Base-by-base conservation (phyloP, 64 coral and sea anemone genomes). In the Stichodactyla mertensii region DNA sequence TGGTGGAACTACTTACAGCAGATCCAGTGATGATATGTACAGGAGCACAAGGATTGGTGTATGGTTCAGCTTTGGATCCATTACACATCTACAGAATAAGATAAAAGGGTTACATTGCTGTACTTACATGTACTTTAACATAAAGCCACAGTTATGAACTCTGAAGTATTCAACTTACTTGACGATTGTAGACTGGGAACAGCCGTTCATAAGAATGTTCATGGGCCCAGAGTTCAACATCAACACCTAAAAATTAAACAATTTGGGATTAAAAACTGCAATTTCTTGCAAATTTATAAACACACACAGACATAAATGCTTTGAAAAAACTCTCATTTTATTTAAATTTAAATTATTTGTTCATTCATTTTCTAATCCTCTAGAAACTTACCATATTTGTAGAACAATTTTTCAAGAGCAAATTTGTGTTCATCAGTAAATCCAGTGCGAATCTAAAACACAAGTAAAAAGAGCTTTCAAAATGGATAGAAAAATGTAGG, bases 151-250 rank as follows among this genome's bases (percentile, higher is more conserved):
- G 59, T 61, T 61, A 61, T 61, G 18, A 13, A 61, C 11, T 15
- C 14, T 61, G 14, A 66, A 66, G 62, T 66, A n/a, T 5, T 64
- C 19, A 24, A 16, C 31, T 57, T 85, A 98, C 95, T 85, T 94
- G 89, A 16, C 90, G 57, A 60, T 98, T 89, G 85, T 88, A 98
- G 18, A 98, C 15, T 13, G 96, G 96, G 22, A 92, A 92, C 1
- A 98, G 83, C 51, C 96, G 85, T 57, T 98, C 96, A 52, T 92
- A 98, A 20, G 93, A 94, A 85, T 98, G 96, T 52, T 98, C 96
- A 78, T 98, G 96, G 19, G 96, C 96, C 96, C 92, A 94, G 0
- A 98, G 6, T 8, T 77, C 45, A 19, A 98, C 15, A 59, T 94
- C 96, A 80, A 98, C 96, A 74, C 96, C 96, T 98, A 45, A 71